Percentiles rank a stretch among this genome's conserved stretches.
Evolutionary conservation across 2,797 vertebrate genomes (phyloP).

Genomic region (Hydrocynus forskahlii): DNA sequence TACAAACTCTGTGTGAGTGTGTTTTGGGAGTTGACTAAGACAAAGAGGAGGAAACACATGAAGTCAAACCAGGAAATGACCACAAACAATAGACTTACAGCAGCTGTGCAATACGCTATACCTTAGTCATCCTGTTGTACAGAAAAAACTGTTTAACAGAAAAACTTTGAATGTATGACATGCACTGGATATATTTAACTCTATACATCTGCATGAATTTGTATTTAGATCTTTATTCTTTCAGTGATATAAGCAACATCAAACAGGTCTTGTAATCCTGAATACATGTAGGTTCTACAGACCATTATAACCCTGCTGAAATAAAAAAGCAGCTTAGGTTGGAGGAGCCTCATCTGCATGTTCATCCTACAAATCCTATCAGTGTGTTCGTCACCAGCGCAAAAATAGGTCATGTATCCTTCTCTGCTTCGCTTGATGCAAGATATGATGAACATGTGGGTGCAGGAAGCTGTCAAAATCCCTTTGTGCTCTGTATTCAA

Average conservation of each 20-base stretch:
- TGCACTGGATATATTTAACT: background rate
- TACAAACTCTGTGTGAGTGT: background rate
- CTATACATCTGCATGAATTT: background rate
- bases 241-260: background rate
- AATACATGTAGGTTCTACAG: background rate
- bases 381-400: background rate
- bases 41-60: slow-evolving; percentile 30
- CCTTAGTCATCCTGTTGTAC: background rate
- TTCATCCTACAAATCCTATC: slow-evolving; percentile 7
- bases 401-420: slow-evolving; percentile 33
- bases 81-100: slow-evolving; percentile 42
- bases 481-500: slow-evolving; percentile 2
- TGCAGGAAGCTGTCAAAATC: slow-evolving; percentile 27
- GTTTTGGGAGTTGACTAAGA: slow-evolving; percentile 17
- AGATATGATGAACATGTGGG: slow-evolving; percentile 24
- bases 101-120: slow-evolving; percentile 17
- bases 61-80: slow-evolving; percentile 37
- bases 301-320: slow-evolving; percentile 9
- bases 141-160: background rate
- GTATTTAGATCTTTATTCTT: background rate
- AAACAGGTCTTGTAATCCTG: background rate
- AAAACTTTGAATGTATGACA: background rate
- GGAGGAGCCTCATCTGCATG: slow-evolving; percentile 14
- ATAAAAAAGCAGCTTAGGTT: slow-evolving; percentile 2
- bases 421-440: background rate